phyloP scores from a whole-genome alignment of 2,797 vertebrate genomes.

The Glossophaga mutica region DNA sequence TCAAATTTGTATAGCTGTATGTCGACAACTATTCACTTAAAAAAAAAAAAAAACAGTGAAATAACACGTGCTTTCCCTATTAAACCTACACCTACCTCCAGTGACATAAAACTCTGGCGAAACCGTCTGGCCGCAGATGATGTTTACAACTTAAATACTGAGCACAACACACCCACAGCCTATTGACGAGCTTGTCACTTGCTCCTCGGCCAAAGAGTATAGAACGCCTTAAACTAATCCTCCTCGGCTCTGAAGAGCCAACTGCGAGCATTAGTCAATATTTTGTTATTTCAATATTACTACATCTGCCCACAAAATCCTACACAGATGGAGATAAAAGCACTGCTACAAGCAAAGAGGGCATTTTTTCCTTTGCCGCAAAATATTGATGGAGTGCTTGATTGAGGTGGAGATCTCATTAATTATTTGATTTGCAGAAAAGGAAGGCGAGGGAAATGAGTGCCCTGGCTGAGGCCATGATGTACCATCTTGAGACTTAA shows the following conservation, averaged over 20 bases:
- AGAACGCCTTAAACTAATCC: conserved; percentile 67
- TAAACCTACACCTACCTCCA: not conserved
- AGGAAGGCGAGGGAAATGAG: conserved; percentile 86
- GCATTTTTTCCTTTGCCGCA: conserved; percentile 76
- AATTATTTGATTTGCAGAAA: conserved; percentile 91
- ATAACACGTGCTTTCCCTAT: not conserved
- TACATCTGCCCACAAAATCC: conserved; percentile 78
- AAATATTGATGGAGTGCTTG: conserved; percentile 87
- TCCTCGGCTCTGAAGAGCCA: conserved; percentile 72
- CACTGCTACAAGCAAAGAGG: conserved; percentile 74
- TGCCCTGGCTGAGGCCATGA: conserved; percentile 91
- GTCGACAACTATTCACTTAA: not conserved
- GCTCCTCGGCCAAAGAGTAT: not conserved
- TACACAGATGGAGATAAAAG: conserved; percentile 80
- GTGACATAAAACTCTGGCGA: not conserved
- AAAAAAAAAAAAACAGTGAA: conserved; percentile 31
- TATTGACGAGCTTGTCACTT: not conserved
- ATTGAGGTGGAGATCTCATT: conserved; percentile 87
- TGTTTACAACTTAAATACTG: conserved; percentile 35
- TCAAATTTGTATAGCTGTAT: not conserved
- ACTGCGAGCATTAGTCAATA: conserved; percentile 81
- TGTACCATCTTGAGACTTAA: conserved; percentile 98
- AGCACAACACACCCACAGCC: not conserved
- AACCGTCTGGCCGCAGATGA: not conserved
- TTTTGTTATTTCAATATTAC: conserved; percentile 82